Base-by-base conservation (phyloP, 2,797 vertebrate genomes). In the Enteromius treurensis region DNA sequence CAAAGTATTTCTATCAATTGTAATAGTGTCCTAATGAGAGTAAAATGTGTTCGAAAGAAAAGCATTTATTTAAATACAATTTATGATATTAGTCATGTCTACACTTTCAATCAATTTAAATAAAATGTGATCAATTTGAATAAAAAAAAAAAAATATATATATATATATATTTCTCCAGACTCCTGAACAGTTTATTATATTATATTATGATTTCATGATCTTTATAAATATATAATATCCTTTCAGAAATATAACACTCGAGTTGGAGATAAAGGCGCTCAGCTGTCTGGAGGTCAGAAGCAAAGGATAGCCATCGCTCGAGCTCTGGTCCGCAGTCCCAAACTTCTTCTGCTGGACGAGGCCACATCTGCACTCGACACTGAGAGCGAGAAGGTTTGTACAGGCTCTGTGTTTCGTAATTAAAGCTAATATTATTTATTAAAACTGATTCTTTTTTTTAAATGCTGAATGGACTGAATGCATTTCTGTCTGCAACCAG, bases 341-440 rank as follows among this genome's bases (percentile, higher is more conserved):
- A 92, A 88, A 80, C 68, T 91, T n/a, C 77, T 91, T 26, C 80
- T 92, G 26, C 84, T 92, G 77, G 91, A 92, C 70, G 90, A 91
- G 79, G 90, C 90, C 53, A 91, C 90, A 3, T 89, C 89, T 14
- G 88, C 85, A 6, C 84, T 91, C 47, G 91, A 90, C 79, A 88
- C 86, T 32, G 81, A 91, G 70, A 89, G 87, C 79, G 88, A 91
- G 77, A 91, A 85, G 86, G 89, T 91, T 15, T 81, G 84, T 87
- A 81, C 14, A 34, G 10, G n/a, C 4, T 74, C 5, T 23, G 13
- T 58, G 40, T 17, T 14, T 17, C 3, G 40, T 58, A 1, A 23
- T 34, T 6, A 53, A 64, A 58, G 51, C 15, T 40, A 1, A 62
- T 29, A 5, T 64, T 26, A 77, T 42, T 32, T 0, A 45, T 17